Evolutionary conservation across 2,888 invertebrate genomes (phyloP).

Genomic region (Agriotes lineatus): DNA sequence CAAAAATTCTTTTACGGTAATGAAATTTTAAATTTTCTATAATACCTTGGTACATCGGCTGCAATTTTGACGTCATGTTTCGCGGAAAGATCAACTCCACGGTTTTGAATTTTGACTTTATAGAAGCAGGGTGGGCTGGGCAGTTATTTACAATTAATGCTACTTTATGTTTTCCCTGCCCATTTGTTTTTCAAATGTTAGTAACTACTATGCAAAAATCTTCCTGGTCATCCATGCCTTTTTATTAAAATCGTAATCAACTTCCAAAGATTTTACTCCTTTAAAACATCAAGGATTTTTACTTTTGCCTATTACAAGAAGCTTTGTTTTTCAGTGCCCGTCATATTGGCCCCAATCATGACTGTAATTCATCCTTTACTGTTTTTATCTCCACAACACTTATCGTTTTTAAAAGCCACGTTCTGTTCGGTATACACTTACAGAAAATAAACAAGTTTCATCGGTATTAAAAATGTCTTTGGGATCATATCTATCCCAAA

Average conservation of each 20-base stretch:
- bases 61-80: constrained; percentile 37
- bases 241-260: constrained; percentile 51
- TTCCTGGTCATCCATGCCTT: constrained; percentile 58
- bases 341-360: constrained; percentile 55
- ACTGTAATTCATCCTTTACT: constrained; percentile 52
- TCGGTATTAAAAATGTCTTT: constrained; percentile 40
- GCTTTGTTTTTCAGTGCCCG: constrained; percentile 56
- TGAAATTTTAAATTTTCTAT: constrained; percentile 38
- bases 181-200: constrained; percentile 57
- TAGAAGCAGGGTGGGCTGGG: constrained; percentile 30
- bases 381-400: constrained; percentile 58
- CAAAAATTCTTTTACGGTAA: constrained; percentile 9
- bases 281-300: constrained; percentile 56
- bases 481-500: not conserved
- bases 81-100: constrained; percentile 35
- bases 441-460: constrained; percentile 53
- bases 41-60: constrained; percentile 32
- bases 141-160: constrained; percentile 9
- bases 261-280: constrained; percentile 30
- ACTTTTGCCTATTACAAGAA: constrained; percentile 57
- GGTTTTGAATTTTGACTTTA: constrained; percentile 27
- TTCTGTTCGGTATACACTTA: constrained; percentile 49
- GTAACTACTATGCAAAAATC: constrained; percentile 7
- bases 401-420: constrained; percentile 50
- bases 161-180: constrained; percentile 3